Base-by-base conservation (phyloP, 2,797 vertebrate genomes). In the Macrochelys suwanniensis region DNA sequence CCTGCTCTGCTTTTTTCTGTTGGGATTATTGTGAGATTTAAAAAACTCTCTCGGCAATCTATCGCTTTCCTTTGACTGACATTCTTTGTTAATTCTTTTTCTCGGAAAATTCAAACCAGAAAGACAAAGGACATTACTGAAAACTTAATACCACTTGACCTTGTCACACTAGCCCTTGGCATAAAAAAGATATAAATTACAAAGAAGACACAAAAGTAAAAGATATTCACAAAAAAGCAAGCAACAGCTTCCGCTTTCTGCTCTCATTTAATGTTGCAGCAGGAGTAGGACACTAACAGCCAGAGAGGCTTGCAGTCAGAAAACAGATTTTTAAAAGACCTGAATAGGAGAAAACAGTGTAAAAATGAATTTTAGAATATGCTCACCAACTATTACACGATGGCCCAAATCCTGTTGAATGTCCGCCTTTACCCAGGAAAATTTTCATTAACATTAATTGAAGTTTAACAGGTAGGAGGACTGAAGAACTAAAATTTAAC, bases 81-180 rank as follows among this genome's bases (percentile, higher is more conserved):
- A 97, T 97, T 98, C 98, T 97, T 96, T 97, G 94, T 97, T 98
- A 98, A 97, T 97, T 98, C 97, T 95, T 97, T 97, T 96, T 97
- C 92, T 89, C 97, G 96, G 98, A 98, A 98, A 98, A 98, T 98
- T 98, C 98, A 98, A 98, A 98, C 98, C 98, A 98, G 98, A 98
- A 98, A 98, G 98, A 98, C 98, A 98, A 98, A 98, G 95, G 98
- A 98, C 98, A 98, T 98, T 98, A 98, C 96, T 90, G 98, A 98
- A 98, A 98, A 98, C 98, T 97, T 97, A 98, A 98, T 98, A 98
- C 98, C 95, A 97, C 97, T 98, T 98, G 98, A 98, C 98, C 98
- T 98, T 98, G 98, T 98, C 98, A 98, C 98, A 98, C 98, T 98
- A 98, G 98, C 98, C 98, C 91, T 98, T 96, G 98, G 98, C 98